Percentiles rank a stretch among this genome's conserved stretches.
phyloP scores from a whole-genome alignment of 2,113 vertebrate species.

The Eulemur rufifrons region DNA sequence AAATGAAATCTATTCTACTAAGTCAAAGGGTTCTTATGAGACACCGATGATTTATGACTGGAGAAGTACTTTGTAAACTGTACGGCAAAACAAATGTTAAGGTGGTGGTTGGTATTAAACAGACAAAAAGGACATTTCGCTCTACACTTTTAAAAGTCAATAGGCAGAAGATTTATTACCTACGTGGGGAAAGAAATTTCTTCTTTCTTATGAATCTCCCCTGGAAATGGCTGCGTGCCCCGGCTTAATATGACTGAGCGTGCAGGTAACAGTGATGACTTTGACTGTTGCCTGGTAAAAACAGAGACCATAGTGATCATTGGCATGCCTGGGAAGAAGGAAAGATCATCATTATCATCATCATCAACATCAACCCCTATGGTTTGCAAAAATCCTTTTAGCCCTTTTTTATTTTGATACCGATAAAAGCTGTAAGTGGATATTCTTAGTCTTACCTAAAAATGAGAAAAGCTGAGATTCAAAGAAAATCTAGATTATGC shows the following conservation, averaged over 20 bases:
- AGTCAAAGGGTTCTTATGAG: conserved; percentile 28
- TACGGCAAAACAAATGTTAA: conserved; percentile 65
- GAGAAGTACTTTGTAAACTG: conserved; percentile 51
- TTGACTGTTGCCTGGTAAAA: background rate
- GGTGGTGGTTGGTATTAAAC: conserved; percentile 45
- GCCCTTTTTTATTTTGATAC: background rate
- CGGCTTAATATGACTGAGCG: background rate
- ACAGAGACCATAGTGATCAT: background rate
- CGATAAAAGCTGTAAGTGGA: background rate
- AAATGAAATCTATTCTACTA: conserved; percentile 32
- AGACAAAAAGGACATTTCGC: conserved; percentile 65
- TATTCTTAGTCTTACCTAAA: conserved; percentile 22
- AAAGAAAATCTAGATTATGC: background rate
- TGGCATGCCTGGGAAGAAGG: background rate
- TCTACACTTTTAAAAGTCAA: conserved; percentile 67
- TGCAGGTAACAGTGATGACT: background rate
- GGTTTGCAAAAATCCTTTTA: background rate
- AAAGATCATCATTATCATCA: background rate
- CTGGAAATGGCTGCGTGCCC: conserved; percentile 15
- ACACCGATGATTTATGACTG: conserved; percentile 50
- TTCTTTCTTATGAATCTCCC: conserved; percentile 44
- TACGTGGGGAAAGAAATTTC: conserved; percentile 37
- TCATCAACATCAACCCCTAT: too few relatives aligned
- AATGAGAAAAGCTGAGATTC: conserved; percentile 30
- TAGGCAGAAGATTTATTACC: conserved; percentile 66